Base-by-base conservation (phyloP, 2,888 invertebrate genomes). In the Ditula angustiorana region DNA sequence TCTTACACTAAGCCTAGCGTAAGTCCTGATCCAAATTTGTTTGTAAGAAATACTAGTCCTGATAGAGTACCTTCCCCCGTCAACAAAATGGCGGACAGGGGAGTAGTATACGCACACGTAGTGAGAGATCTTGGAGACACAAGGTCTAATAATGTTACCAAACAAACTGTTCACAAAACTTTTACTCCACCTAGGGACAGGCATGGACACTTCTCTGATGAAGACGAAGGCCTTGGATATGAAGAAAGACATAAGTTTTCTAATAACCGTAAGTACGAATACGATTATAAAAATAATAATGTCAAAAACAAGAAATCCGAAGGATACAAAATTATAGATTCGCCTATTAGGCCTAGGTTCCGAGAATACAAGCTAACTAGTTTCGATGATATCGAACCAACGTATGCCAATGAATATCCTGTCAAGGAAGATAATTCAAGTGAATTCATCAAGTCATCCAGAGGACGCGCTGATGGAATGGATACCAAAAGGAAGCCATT, bases 81-180 rank as follows among this genome's bases (percentile, higher is more conserved):
- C 47, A 88, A 93, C 78, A 78, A 88, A 85, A 86, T 90, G 88
- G 90, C 94, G 66, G 93, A 94, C 73, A 91, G 94, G 75, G 93
- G 94, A 69, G 94, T 96, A 23, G 96, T 97, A 52, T 97, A 97
- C 78, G 96, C 97, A 5, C 96, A 97, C 82, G 95, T 97, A 2
- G 94, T 95, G 0, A 92, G 86, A 85, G 94, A 86, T 74, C 86
- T 80, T 73, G 83, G 83, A 23, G 83, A 85, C 57, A 78, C 76
- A 33, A 78, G 80, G 2, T 71, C 76, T n/a, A 81, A 78, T 65
- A 79, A 77, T 66, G 66, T 78, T 23, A 81, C 82, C 11, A 91
- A 88, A 71, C 88, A 88, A 71, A 94, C 94, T 19, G 79, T 94
- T 16, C 94, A 94, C 70, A 94, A 94, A 66, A 90, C 91, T 21